These are phyloP conservation scores for Sphaeramia orbicularis DNA, from an alignment of 2,797 vertebrate genomes.

Conservation along the genomic window DNA sequence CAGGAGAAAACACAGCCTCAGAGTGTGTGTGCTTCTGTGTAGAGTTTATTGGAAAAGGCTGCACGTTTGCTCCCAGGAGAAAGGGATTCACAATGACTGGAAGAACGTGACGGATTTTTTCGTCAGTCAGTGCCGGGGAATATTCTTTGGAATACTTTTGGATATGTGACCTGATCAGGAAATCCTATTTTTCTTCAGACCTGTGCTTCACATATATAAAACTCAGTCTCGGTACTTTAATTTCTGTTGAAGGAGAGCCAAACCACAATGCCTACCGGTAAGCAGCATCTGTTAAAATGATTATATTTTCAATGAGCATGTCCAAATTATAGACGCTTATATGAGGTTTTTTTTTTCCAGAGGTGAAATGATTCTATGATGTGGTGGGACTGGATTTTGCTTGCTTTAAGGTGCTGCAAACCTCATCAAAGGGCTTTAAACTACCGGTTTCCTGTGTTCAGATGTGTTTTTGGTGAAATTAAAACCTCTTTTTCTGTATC, in stretches of 20 bases:
- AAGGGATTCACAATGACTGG: slow-evolving; percentile 63
- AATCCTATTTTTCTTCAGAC: slow-evolving; percentile 28
- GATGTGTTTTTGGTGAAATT: background rate
- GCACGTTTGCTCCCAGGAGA: slow-evolving; percentile 48
- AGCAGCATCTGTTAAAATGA: slow-evolving; percentile 34
- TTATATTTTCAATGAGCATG: background rate
- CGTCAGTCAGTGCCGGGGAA: slow-evolving; percentile 20
- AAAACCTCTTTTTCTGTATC: background rate
- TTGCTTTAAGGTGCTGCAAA: slow-evolving; percentile 11
- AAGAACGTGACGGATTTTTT: slow-evolving; percentile 48
- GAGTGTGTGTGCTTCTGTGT: slow-evolving; percentile 32
- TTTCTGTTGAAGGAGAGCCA: slow-evolving; percentile 37
- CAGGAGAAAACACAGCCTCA: slow-evolving; percentile 28
- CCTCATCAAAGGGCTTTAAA: slow-evolving; percentile 11
- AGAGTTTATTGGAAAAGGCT: slow-evolving; percentile 52
- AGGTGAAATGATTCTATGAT: slow-evolving; percentile 20
- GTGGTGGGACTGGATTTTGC: slow-evolving; percentile 10
- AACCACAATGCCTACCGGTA: slow-evolving; percentile 81
- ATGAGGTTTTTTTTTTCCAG: background rate
- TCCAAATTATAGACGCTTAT: slow-evolving; percentile 2
- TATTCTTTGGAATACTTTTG: slow-evolving; percentile 47
- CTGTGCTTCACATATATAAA: slow-evolving; percentile 22
- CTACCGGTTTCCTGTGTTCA: background rate
- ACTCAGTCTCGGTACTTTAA: background rate
- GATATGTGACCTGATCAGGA: slow-evolving; percentile 68